Percentiles rank a stretch among this genome's conserved stretches.
Conservation (phyloP, 2,797 vertebrate species). For the Lophius americanus region DNA sequence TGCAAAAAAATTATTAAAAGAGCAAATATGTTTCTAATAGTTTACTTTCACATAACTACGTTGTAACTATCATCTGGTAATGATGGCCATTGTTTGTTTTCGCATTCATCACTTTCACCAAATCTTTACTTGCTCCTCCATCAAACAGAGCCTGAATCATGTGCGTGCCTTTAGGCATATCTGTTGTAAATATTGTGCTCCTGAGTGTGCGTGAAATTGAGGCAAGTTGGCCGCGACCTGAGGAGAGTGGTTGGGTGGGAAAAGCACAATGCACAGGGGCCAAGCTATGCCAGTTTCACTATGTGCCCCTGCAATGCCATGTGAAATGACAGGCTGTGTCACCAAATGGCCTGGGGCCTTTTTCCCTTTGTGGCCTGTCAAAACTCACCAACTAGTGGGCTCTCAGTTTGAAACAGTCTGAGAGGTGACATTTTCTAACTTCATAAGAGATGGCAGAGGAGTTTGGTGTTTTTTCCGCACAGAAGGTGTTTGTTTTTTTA, state of each 20-base stretch:
- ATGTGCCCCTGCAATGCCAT: conserved; percentile 80
- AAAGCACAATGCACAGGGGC: conserved; percentile 76
- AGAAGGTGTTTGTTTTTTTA: conserved; percentile 52
- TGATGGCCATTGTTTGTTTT: conserved; percentile 35
- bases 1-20: conserved; percentile 8
- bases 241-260: conserved; percentile 72
- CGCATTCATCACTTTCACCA: conserved; percentile 45
- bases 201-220: conserved; percentile 71
- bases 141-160: conserved; percentile 47
- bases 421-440: conserved; percentile 79
- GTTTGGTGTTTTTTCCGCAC: conserved; percentile 53
- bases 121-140: conserved; percentile 39
- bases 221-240: conserved; percentile 74
- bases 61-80: background rate
- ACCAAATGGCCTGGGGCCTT: conserved; percentile 77
- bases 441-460: conserved; percentile 67
- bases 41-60: background rate
- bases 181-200: conserved; percentile 76
- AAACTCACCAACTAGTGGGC: conserved; percentile 76
- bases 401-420: conserved; percentile 81
- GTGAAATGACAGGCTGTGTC: conserved; percentile 85
- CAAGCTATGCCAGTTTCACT: conserved; percentile 80
- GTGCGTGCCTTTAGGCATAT: conserved; percentile 62
- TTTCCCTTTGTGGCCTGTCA: conserved; percentile 83
- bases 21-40: too few species aligned